phyloP scores from a whole-genome alignment of 1,140 invertebrate species.

The Caenorhabditis briggsae region DNA sequence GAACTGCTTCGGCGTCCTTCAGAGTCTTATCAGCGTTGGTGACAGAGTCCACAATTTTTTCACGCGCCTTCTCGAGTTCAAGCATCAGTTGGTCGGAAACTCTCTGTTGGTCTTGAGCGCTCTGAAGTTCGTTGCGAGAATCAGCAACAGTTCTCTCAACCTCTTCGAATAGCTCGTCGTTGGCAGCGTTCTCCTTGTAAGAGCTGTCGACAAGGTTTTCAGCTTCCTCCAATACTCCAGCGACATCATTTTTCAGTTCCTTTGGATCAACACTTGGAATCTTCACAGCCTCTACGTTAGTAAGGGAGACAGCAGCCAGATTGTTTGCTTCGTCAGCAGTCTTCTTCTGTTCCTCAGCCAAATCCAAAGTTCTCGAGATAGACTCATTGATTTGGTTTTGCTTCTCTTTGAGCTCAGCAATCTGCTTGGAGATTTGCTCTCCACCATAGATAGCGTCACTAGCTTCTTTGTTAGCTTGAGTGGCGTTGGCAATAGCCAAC shows the following conservation, averaged over 20 bases:
- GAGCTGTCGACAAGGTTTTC: constrained; percentile 54
- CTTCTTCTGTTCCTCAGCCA: constrained; percentile 75
- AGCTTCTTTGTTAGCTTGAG: constrained; percentile 72
- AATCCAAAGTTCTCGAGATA: constrained; percentile 59
- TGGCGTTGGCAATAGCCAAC: constrained; percentile 68
- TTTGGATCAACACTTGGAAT: constrained; percentile 71
- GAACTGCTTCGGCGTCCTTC: constrained; percentile 65
- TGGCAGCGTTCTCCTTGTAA: constrained; percentile 36
- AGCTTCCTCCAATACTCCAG: constrained; percentile 57
- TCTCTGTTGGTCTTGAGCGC: constrained; percentile 65
- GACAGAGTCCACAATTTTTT: constrained; percentile 69
- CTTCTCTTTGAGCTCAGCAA: constrained; percentile 67
- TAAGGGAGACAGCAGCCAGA: constrained; percentile 67
- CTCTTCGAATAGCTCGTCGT: constrained; percentile 60
- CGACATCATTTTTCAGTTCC: constrained; percentile 57
- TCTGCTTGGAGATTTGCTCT: constrained; percentile 58
- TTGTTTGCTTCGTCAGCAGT: constrained; percentile 69
- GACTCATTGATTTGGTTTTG: constrained; percentile 72
- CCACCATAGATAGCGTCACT: constrained; percentile 78
- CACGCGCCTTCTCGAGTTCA: constrained; percentile 65
- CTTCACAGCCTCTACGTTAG: constrained; percentile 73
- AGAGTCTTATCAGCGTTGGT: constrained; percentile 67
- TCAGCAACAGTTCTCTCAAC: constrained; percentile 58
- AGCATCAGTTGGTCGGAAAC: constrained; percentile 64
- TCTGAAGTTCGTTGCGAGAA: constrained; percentile 66